Evolutionary conservation across 2,797 vertebrate species (phyloP), one percentile per base, ranked within the genome.

Genomic region (Dallia pectoralis): DNA sequence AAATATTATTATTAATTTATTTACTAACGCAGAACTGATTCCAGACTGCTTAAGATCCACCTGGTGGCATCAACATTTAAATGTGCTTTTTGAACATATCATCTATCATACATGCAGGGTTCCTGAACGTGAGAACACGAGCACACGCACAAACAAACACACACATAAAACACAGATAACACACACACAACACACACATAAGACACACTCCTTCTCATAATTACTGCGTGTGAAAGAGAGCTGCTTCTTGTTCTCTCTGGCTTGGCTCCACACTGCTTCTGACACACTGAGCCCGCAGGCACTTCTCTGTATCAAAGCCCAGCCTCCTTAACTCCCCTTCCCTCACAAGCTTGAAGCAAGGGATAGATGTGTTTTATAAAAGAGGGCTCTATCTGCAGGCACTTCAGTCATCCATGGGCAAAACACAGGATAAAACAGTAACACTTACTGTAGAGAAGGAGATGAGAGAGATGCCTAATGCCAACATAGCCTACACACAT

Each of bases 321-420:
- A 40, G 11, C 63, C 79, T 74, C 82, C 76, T 69, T 61, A 65
- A 27, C 77, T 67, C 62, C 62, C 48, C 71, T 74, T 73, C 61
- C 66, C 69, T 73, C 70, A 30, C 49, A 62, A 71, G 71, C 83
- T 84, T 59, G 19, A 12, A 75, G 72, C 76, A 44, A 74, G 69
- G 76, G 73, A 69, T 76, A 77, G 82, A 81, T 84, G 81, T 79
- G 80, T 84, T 87, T 81, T 87, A 78, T 79, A 82, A 79, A 86
- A 77, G 62, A 67, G 72, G 66, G 62, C 19, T 77, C 44, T 74
- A 77, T 70, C 84, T 53, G 30, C 64, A 0, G 81, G 74, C 44
- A 0, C 77, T 80, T 81, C 74, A 82, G 73, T 85, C 81, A 79
- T 85, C 79, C 74, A n/a, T 72, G 77, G 83, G 77, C 71, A 67